Evolutionary conservation across 1,140 invertebrate genomes (phyloP).

Genomic region (Apis mellifera): Amel_HAv3.1 CM009936.2:8644001-8644500

Average conservation of each 20-base stretch:
- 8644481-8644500: slow-evolving; percentile 58
- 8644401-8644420: neutral
- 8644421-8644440: slow-evolving; percentile 54
- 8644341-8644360: neutral
- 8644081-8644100: neutral
- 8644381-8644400: neutral
- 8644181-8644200: neutral
- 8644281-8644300: neutral
- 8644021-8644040: slow-evolving; percentile 45
- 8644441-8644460: slow-evolving; percentile 35
- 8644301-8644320: neutral
- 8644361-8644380: too few species aligned
- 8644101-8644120: too few species aligned
- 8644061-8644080: slow-evolving; percentile 40
- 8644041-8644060: slow-evolving; percentile 45
- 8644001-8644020: slow-evolving; percentile 33
- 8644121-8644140: neutral
- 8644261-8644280: neutral
- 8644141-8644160: neutral
- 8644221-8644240: slow-evolving; percentile 35
- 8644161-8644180: neutral
- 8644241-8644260: slow-evolving; percentile 8
- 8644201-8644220: neutral
- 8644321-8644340: neutral
- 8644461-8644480: slow-evolving; percentile 28